phyloP scores from a whole-genome alignment of 2,113 vertebrate species.

The Pyxicephalus adspersus region DNA sequence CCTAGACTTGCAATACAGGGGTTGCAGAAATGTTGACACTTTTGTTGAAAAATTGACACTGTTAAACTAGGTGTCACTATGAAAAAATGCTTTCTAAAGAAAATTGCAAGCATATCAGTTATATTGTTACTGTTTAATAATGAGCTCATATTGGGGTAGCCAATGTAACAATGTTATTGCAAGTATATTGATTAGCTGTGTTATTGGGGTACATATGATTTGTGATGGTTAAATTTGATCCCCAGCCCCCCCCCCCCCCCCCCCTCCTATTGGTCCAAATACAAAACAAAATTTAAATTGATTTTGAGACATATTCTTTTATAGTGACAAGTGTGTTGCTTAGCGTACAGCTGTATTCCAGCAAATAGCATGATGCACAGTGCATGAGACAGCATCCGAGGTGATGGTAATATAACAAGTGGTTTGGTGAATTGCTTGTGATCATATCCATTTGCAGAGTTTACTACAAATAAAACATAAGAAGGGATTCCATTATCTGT shows the following conservation, averaged over 20 bases:
- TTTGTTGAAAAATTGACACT: too few relatives aligned
- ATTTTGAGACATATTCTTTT: not conserved
- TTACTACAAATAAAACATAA: slow-evolving; percentile 44
- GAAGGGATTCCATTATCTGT: slow-evolving; percentile 37
- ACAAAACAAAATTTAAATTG: slow-evolving; percentile 14
- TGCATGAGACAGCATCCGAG: slow-evolving; percentile 14
- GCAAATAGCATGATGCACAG: slow-evolving; percentile 35
- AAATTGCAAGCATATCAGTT: too few relatives aligned
- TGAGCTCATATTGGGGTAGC: too few relatives aligned
- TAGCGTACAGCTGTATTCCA: slow-evolving; percentile 8
- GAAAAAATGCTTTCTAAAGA: too few relatives aligned
- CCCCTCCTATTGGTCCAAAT: not conserved
- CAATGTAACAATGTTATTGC: not conserved
- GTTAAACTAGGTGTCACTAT: too few relatives aligned
- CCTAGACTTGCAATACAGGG: too few relatives aligned
- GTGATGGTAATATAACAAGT: slow-evolving; percentile 39
- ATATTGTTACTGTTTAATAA: too few relatives aligned
- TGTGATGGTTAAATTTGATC: not conserved
- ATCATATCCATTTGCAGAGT: slow-evolving; percentile 36
- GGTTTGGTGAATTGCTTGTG: slow-evolving; percentile 47
- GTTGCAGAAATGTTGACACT: too few relatives aligned
- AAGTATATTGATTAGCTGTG: not conserved
- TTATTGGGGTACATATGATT: not conserved
- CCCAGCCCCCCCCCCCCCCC: too few relatives aligned
- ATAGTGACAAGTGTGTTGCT: not conserved